Base-by-base conservation (phyloP, 2,113 vertebrate genomes). In the Solea senegalensis region DNA sequence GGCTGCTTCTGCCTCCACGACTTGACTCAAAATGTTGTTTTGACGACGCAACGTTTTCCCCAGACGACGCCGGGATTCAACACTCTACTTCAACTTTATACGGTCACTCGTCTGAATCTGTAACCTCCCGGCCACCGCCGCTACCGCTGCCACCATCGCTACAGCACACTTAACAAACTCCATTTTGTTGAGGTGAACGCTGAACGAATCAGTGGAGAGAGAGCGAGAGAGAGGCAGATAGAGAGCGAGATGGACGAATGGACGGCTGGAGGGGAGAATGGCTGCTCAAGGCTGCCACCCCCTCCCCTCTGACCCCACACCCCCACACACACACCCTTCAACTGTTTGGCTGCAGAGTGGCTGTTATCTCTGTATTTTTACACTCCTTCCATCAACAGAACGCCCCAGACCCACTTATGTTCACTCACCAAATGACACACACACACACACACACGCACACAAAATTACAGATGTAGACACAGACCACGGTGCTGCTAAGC, bases 311-410 rank as follows among this genome's bases (percentile, higher is more conserved):
- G 66, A 74, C 41, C 43, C 6, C n/a, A 41, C 26, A 7, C 52
- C 9, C 52, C 10, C 26, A 5, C 52, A 2, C 16, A 10, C 3
- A 8, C n/a, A 52, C 70, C 65, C 80, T 62, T 76, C 70, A 57
- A 80, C 84, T 82, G 82, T 85, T 78, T 85, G n/a, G 69, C 81
- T 87, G 26, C 81, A 70, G 82, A 91, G 89, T 90, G 87, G 87
- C 89, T 91, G 85, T 93, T 90, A 86, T 87, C 87, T 88, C 86
- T 92, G 90, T 92, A 91, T 93, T 93, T 93, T 93, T 92, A 92
- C 88, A 86, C 87, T 91, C 83, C 85, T 83, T 89, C 91, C 91
- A 92, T 92, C 91, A 87, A 82, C 83, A 86, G 76, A 89, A 83
- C 65, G 85, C 90, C 90, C 85, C 82, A 76, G 79, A 91, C 83